Percentiles rank a stretch among this genome's conserved stretches.
These are phyloP conservation scores for Monopis laevigella DNA, from an alignment of 2,888 invertebrate species.

Conservation along the genomic window DNA sequence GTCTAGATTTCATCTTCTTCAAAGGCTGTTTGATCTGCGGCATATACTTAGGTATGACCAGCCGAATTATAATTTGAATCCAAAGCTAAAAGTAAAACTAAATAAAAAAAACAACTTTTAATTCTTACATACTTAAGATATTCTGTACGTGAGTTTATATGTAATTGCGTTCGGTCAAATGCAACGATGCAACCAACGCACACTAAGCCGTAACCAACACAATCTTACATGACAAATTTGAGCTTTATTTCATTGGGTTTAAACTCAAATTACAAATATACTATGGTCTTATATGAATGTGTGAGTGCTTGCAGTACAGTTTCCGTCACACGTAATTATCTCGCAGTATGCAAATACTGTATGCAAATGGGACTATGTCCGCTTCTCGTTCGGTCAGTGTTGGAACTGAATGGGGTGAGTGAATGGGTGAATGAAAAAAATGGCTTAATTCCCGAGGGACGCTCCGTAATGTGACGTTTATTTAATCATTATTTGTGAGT, in stretches of 20 bases:
- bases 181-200: slow-evolving; percentile 10
- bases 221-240: not conserved
- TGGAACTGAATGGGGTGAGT: not conserved
- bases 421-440: slow-evolving; percentile 37
- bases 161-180: slow-evolving; percentile 9
- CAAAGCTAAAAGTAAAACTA: no score
- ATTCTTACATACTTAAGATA: not conserved
- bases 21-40: no score
- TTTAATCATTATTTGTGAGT: no score
- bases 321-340: slow-evolving; percentile 56
- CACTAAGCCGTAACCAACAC: not conserved
- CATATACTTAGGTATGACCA: no score
- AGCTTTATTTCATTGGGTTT: not conserved
- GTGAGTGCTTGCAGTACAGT: slow-evolving; percentile 6
- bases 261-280: no score
- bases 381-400: slow-evolving; percentile 1
- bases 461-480: slow-evolving; percentile 2
- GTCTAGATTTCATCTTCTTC: no score
- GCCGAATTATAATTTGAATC: no score
- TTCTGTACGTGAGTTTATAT: slow-evolving; percentile 10
- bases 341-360: slow-evolving; percentile 27
- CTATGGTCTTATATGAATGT: no score
- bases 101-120: not conserved
- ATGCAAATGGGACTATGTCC: slow-evolving; percentile 40
- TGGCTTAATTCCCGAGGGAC: slow-evolving; percentile 36